Conservation (phyloP, 1,140 invertebrate genomes). For the Medauroidea extradentata region DNA sequence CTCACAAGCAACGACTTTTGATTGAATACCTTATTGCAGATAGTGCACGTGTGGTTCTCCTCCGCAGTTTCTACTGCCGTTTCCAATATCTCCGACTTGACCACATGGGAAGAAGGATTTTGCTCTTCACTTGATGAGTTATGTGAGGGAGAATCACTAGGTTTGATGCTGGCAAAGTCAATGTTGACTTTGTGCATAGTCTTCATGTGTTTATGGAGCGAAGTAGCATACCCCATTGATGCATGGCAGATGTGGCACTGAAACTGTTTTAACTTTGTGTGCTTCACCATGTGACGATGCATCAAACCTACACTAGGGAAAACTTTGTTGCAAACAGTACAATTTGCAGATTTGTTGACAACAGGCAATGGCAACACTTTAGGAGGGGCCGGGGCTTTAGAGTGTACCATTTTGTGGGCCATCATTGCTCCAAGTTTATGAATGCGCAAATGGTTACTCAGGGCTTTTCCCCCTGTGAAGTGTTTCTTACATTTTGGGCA, state of each 20-base stretch:
- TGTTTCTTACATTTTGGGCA: constrained; percentile 7
- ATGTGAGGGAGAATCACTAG: neutral
- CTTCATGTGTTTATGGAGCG: constrained; percentile 6
- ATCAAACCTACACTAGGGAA: neutral
- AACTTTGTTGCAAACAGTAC: constrained; percentile 5
- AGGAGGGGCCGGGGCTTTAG: neutral
- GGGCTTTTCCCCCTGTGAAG: neutral
- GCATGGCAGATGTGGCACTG: constrained; percentile 1
- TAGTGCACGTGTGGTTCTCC: neutral
- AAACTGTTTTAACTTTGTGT: constrained; percentile 5
- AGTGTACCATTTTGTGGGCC: neutral
- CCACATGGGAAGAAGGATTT: neutral
- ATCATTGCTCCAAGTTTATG: constrained; percentile 3
- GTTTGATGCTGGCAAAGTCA: neutral
- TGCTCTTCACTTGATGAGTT: too few relatives aligned
- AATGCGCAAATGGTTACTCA: constrained; percentile 9
- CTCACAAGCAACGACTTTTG: neutral
- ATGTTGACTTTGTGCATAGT: neutral
- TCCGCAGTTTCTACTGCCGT: neutral
- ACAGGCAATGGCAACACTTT: neutral
- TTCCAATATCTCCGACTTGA: neutral
- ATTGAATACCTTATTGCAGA: neutral
- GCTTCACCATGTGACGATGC: constrained; percentile 4
- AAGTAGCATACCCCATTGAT: constrained; percentile 5
- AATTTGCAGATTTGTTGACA: neutral